Base-by-base conservation (phyloP, 2,797 vertebrate genomes). In the Alosa sapidissima region DNA sequence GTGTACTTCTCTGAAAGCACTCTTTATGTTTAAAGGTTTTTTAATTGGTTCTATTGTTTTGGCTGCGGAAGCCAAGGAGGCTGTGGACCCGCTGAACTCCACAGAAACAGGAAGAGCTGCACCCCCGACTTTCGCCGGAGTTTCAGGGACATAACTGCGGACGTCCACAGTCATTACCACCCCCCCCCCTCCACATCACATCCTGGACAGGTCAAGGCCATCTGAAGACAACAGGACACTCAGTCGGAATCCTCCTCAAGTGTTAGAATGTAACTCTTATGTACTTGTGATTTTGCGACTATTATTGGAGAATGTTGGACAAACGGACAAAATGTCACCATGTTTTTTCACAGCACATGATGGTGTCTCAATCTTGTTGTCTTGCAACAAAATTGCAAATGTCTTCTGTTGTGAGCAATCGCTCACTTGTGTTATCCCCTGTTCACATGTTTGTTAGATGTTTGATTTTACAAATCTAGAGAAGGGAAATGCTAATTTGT, bases 401-500 rank as follows among this genome's bases (percentile, higher is more conserved):
- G 68, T 8, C 8, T 65, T 52, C 16, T n/a, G 5, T 54, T 83
- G 13, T 60, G 33, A 33, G 14, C 58, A 48, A 41, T 49, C 19
- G 33, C 45, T 83, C 11, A 48, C 1, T 49, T 33, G 5, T 78
- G 65, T 75, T 68, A 65, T 86, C 75, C 83, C 60, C 4, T 83
- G 48, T 62, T 82, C 16, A 81, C 85, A 58, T 54, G 82, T 62
- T 72, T 72, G n/a, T 33, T 48, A 5, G 36, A 14, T 33, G 14
- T 49, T 72, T 87, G 52, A 52, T 52, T 68, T 1, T 10, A 82
- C 54, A 51, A 41, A 55, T 83, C 16, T 36, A 81, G 24, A 52
- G 87, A 90, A 55, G 87, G 91, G 91, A 94, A 91, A 88, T 2
- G 36, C 48, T 55, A 84, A 86, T 90, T 89, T 90, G 88, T 91